Conservation (phyloP, 2,113 vertebrate genomes). For the Rhombomys opimus region DNA sequence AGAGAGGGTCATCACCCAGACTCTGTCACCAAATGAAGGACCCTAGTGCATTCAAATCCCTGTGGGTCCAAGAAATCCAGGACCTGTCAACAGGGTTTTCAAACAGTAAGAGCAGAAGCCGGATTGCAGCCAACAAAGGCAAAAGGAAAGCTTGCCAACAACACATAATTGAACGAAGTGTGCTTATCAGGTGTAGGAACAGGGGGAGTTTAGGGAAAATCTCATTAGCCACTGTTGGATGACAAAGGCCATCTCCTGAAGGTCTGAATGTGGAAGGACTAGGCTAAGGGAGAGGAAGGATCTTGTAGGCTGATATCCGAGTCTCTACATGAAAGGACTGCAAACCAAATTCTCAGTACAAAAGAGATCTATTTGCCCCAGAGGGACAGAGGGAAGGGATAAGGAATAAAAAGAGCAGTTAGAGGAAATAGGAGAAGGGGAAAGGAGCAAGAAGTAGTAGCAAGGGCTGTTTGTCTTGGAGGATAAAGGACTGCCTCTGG, state of each 20-base stretch:
- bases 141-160: neutral
- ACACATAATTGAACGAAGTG: neutral
- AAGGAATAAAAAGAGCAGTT: neutral
- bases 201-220: neutral
- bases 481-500: neutral
- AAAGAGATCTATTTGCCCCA: neutral
- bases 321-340: neutral
- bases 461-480: neutral
- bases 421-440: neutral
- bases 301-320: neutral
- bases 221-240: neutral
- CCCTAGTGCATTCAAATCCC: neutral
- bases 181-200: neutral
- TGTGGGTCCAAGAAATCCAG: neutral
- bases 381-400: neutral
- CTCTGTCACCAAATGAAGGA: neutral
- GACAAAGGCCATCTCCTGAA: neutral
- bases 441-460: neutral
- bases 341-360: neutral
- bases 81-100: neutral
- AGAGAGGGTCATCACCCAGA: neutral
- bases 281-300: too few species aligned
- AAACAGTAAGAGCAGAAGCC: neutral
- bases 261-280: neutral
- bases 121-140: neutral